Conservation (phyloP, 2,113 vertebrate genomes). For the Neogobius melanostomus region DNA sequence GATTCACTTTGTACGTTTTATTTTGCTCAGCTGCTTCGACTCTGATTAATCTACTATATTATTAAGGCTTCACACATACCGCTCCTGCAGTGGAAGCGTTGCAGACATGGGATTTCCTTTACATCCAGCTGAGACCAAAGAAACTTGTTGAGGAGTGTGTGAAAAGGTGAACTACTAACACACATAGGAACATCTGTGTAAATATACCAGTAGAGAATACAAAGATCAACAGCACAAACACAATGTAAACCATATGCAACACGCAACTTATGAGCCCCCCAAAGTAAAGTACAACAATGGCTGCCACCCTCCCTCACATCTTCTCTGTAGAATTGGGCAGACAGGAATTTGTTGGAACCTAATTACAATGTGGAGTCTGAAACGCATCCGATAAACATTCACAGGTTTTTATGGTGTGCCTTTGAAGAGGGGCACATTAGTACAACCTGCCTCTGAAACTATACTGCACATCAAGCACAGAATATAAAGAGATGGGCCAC, state of each 20-base stretch:
- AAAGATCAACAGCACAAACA: conserved; percentile 40
- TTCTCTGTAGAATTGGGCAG: conserved; percentile 33
- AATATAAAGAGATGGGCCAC: conserved; percentile 4
- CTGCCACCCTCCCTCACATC: conserved; percentile 12
- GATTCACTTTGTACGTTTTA: neutral
- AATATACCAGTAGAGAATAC: conserved; percentile 36
- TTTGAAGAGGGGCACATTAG: conserved; percentile 58
- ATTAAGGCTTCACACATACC: conserved; percentile 38
- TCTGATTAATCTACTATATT: conserved; percentile 62
- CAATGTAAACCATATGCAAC: conserved; percentile 49
- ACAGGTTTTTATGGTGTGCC: conserved; percentile 47
- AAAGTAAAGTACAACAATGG: conserved; percentile 27
- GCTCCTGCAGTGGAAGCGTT: conserved; percentile 58
- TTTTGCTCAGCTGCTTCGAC: conserved; percentile 34
- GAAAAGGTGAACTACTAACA: conserved; percentile 43
- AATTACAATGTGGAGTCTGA: conserved; percentile 67
- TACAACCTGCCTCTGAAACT: conserved; percentile 33
- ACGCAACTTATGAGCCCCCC: conserved; percentile 44
- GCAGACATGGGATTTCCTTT: conserved; percentile 71
- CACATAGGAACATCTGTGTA: conserved; percentile 37
- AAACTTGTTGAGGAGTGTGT: conserved; percentile 57
- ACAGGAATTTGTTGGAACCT: conserved; percentile 54
- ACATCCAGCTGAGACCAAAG: conserved; percentile 65
- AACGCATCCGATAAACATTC: conserved; percentile 63
- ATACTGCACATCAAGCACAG: conserved; percentile 7